Base-by-base conservation (phyloP, 2,888 invertebrate species). In the Serripes groenlandicus region DNA sequence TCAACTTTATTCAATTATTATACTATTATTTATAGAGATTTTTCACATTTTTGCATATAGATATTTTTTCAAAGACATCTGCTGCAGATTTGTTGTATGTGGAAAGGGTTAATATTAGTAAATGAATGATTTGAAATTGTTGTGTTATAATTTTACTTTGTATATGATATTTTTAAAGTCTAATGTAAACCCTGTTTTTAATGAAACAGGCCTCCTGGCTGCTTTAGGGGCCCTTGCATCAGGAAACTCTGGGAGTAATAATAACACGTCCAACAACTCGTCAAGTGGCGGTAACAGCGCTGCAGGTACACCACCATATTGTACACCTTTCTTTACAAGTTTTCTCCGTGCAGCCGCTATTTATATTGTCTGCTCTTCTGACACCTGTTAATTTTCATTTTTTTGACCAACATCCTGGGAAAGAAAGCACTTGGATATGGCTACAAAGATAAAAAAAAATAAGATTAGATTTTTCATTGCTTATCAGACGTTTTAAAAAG, bases 121-220 rank as follows among this genome's bases (percentile, higher is more conserved):
- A 42, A 15, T 42, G 42, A 42, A 42, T 11, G 15, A 15, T 11
- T 11, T 11, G 15, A 42, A 42, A 42, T 42, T 42, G 7, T 11
- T 15, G 42, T 15, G 7, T 42, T 7, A 42, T 42, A 11, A 11
- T 42, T 42, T 42, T 42, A 42, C 42, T 15, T 42, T 42, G 42
- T 42, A 7, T 11, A 15, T 42, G 7, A 49, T 21, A 15, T 49
- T 49, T 49, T 49, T 2, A 62, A 18, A 32, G 1, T 62, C 34
- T 42, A 26, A 58, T n/a, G 64, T 32, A 32, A 64, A 34, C 64
- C 78, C 74, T 70, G 35, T 84, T 68, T 80, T 83, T 80, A 75
- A n/a, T n/a, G 75, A 78, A 80, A 69, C 87, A 91, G 91, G 91
- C 85, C 85, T 92, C 79, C 86, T 91, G 81, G 90, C 92, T 74